Evolutionary conservation across 2,888 invertebrate genomes (phyloP).

Genomic region (Tenthredo distinguenda): DNA sequence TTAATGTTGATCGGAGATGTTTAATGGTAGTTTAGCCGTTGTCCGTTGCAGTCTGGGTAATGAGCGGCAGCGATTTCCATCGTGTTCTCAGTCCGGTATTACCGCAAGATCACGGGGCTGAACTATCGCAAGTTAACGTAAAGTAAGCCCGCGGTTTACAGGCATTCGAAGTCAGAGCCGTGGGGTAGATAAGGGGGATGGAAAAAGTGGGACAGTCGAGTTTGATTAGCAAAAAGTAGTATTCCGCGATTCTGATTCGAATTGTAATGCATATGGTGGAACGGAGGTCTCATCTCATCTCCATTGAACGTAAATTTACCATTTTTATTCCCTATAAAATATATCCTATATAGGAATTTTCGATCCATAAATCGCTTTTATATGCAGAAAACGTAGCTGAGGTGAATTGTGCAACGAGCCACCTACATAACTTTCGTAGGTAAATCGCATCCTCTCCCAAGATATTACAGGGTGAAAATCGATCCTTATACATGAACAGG

Average conservation of each 20-base stretch:
- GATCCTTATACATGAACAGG: background rate
- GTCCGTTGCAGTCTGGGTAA: slow-evolving; percentile 17
- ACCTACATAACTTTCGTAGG: background rate
- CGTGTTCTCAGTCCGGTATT: slow-evolving; percentile 15
- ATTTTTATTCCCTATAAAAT: slow-evolving; percentile 21
- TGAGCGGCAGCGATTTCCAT: background rate
- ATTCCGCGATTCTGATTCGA: slow-evolving; percentile 25
- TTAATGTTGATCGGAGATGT: slow-evolving; percentile 43
- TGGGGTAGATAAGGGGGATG: background rate
- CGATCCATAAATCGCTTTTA: slow-evolving; percentile 49
- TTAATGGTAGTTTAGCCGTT: slow-evolving; percentile 33
- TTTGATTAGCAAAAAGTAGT: slow-evolving; percentile 37
- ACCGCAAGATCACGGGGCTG: slow-evolving; percentile 8
- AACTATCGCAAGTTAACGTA: background rate
- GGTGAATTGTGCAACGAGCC: background rate
- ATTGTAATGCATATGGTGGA: slow-evolving; percentile 33
- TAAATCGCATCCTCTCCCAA: background rate
- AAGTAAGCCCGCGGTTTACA: background rate
- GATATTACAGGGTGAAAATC: slow-evolving; percentile 12
- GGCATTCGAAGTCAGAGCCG: background rate
- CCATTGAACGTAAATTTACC: slow-evolving; percentile 35
- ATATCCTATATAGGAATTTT: slow-evolving; percentile 8
- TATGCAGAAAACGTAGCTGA: slow-evolving; percentile 38
- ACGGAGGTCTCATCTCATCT: slow-evolving; percentile 26
- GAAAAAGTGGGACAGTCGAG: background rate